Conservation (phyloP, 2,797 vertebrate species). For the Miichthys miiuy region DNA sequence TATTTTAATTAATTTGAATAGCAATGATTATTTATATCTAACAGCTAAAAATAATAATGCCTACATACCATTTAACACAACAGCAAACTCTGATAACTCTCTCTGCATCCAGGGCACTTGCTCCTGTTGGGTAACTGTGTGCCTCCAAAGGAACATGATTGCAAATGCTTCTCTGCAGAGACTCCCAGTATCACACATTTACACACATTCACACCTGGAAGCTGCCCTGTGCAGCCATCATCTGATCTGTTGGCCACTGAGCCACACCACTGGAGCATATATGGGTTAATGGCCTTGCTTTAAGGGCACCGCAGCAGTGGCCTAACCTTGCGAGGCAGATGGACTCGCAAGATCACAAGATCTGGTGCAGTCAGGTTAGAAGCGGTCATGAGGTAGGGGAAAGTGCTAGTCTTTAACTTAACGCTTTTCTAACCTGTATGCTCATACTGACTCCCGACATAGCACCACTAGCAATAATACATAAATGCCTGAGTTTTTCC, state of each 20-base stretch:
- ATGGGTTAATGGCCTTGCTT: conserved; percentile 15
- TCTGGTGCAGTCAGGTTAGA: too few relatives aligned
- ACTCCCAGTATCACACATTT: not conserved
- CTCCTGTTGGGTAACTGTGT: not conserved
- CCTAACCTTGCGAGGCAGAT: too few relatives aligned
- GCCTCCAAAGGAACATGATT: not conserved
- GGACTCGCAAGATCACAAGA: too few relatives aligned
- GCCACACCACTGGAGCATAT: conserved; percentile 11
- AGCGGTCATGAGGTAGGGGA: not conserved
- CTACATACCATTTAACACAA: not conserved
- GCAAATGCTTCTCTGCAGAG: not conserved
- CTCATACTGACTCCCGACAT: not conserved
- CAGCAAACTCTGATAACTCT: too few relatives aligned
- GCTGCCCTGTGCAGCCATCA: not conserved
- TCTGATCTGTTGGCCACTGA: conserved; percentile 7
- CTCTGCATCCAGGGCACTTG: not conserved
- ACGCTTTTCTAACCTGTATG: conserved; percentile 6
- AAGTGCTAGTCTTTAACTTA: conserved; percentile 29
- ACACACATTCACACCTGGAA: conserved; percentile 6
- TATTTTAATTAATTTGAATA: not conserved
- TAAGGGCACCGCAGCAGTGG: conserved; percentile 11
- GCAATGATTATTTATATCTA: not conserved
- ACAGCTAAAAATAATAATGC: not conserved
- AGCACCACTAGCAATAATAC: conserved; percentile 4
- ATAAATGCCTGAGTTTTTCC: not conserved